A percentile compares a stretch with the other conserved stretches of the same genome.
Conservation (phyloP, 1,140 invertebrate species). For the Brachionus sp. region DNA sequence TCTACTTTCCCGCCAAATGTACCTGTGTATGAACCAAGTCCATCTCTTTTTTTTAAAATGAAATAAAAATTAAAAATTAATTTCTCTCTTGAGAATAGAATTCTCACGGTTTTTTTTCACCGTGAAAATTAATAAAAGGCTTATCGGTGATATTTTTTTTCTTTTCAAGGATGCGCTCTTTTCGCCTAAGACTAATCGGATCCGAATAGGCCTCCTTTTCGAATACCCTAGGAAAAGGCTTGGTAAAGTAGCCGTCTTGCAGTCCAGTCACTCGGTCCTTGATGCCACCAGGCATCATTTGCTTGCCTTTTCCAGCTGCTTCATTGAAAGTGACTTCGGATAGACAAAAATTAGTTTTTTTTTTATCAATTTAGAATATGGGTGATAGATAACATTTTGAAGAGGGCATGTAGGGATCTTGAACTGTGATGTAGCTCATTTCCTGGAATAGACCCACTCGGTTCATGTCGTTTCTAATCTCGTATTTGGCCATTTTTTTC, state of each 20-base stretch:
- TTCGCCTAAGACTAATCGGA: slow-evolving; percentile 55
- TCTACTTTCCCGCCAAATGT: slow-evolving; percentile 54
- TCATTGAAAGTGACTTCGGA: slow-evolving; percentile 56
- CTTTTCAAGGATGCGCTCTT: slow-evolving; percentile 52
- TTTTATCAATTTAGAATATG: background rate
- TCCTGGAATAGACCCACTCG: slow-evolving; percentile 59
- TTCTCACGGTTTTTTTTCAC: slow-evolving; percentile 55
- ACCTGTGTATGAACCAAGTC: slow-evolving; percentile 57
- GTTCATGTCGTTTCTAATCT: slow-evolving; percentile 55
- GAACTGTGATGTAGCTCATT: slow-evolving; percentile 57
- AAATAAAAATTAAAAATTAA: slow-evolving; percentile 50
- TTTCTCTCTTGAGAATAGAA: background rate
- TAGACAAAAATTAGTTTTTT: background rate
- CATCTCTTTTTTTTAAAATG: slow-evolving; percentile 46
- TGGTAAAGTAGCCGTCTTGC: slow-evolving; percentile 57
- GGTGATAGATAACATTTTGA: slow-evolving; percentile 47
- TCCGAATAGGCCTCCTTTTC: slow-evolving; percentile 58
- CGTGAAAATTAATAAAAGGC: slow-evolving; percentile 57
- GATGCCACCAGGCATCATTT: slow-evolving; percentile 54
- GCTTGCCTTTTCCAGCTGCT: slow-evolving; percentile 55
- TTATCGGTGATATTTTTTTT: slow-evolving; percentile 56
- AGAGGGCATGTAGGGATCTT: slow-evolving; percentile 52
- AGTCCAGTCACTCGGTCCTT: slow-evolving; percentile 53
- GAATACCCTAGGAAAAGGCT: slow-evolving; percentile 55
- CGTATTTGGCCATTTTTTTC: slow-evolving; percentile 11